Evolutionary conservation across 2,888 invertebrate genomes (phyloP).

Genomic region (Carabus problematicus): DNA sequence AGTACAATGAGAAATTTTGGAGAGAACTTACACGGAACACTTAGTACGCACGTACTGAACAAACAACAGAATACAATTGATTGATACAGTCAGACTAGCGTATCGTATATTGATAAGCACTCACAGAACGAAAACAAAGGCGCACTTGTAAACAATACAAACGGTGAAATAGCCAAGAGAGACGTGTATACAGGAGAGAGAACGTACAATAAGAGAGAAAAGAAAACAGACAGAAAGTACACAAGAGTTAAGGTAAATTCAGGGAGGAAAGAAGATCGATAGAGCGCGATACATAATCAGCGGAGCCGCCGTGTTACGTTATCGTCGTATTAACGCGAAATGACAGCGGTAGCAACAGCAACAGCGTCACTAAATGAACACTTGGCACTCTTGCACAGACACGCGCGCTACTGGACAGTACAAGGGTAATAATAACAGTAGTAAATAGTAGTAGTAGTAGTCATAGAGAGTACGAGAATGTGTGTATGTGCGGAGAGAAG

Average conservation of each 20-base stretch:
- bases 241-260: too few relatives aligned
- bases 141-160: slow-evolving; percentile 30
- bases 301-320: slow-evolving; percentile 23
- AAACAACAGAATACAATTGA: too few relatives aligned
- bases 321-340: not conserved
- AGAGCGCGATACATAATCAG: slow-evolving; percentile 37
- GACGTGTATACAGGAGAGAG: slow-evolving; percentile 27
- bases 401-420: slow-evolving; percentile 43
- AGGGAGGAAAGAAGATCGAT: slow-evolving; percentile 41
- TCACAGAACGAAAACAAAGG: slow-evolving; percentile 6
- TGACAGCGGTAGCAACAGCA: too few relatives aligned
- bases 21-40: slow-evolving; percentile 20
- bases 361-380: slow-evolving; percentile 34
- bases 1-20: slow-evolving; percentile 37
- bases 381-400: slow-evolving; percentile 1
- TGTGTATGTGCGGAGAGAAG: slow-evolving; percentile 43
- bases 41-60: too few relatives aligned
- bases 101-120: not conserved
- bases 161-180: slow-evolving; percentile 21
- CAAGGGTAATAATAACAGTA: too few relatives aligned
- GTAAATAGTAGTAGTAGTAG: too few relatives aligned
- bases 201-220: slow-evolving; percentile 17
- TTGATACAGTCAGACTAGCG: too few relatives aligned
- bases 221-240: not conserved
- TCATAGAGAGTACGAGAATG: slow-evolving; percentile 44